These are phyloP conservation scores for Caenorhabditis tropicalis DNA, from an alignment of 1,140 invertebrate genomes.

Conservation along the genomic window DNA sequence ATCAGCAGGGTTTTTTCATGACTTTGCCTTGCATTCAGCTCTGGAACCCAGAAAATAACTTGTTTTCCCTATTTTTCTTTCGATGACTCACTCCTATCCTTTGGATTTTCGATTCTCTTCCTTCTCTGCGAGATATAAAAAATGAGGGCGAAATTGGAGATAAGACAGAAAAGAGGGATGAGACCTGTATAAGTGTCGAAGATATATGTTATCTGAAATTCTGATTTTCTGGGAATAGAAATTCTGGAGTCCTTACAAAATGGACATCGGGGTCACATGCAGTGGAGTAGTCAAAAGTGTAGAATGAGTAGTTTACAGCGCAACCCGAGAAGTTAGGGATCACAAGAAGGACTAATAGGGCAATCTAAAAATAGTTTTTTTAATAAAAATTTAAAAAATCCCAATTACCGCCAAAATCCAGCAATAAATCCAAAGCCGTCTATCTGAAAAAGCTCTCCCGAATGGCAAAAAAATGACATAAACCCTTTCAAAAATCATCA, in stretches of 20 bases:
- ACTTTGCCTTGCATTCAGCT: not conserved
- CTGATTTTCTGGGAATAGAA: not conserved
- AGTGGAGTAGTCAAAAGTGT: not conserved
- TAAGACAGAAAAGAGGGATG: not conserved
- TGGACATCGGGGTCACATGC: not conserved
- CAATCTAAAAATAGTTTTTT: not conserved
- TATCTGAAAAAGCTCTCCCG: not conserved
- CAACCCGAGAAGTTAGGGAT: not conserved
- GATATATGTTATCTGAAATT: not conserved
- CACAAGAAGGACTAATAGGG: not conserved
- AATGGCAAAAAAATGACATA: not conserved
- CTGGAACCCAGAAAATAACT: too few species aligned
- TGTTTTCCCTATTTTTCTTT: too few species aligned
- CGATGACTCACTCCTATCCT: not conserved
- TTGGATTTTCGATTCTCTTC: not conserved
- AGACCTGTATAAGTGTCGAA: not conserved
- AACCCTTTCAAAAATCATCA: not conserved
- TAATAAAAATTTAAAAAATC: not conserved
- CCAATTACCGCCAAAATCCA: not conserved
- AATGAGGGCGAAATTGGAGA: not conserved
- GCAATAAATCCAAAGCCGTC: not conserved
- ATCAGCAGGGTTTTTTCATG: slow-evolving; percentile 7
- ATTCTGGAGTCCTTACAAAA: not conserved
- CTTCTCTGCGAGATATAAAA: not conserved
- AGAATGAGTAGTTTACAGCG: not conserved